Evolutionary conservation across 2,888 invertebrate species (phyloP).

Genomic region (Eupsilia transversa): DNA sequence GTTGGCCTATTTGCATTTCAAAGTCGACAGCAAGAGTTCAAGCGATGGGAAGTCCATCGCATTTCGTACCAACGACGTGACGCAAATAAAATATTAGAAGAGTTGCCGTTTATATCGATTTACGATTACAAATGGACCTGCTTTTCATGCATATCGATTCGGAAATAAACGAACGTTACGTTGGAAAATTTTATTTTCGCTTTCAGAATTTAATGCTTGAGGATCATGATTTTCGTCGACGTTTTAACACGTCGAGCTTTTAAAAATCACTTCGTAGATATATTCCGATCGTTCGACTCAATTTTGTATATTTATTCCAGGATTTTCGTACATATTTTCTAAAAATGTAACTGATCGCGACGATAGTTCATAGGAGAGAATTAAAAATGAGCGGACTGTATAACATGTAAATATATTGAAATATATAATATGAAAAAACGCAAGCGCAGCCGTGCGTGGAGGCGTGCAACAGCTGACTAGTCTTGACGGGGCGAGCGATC

Average conservation of each 20-base stretch:
- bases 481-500: no score
- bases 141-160: conserved; percentile 36
- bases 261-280: background rate
- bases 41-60: background rate
- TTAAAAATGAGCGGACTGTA: no score
- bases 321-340: background rate
- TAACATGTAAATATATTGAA: no score
- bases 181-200: conserved; percentile 7
- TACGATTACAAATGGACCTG: conserved; percentile 27
- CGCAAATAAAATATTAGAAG: conserved; percentile 25
- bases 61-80: conserved; percentile 34
- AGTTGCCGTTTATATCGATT: conserved; percentile 35
- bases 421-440: no score
- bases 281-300: background rate
- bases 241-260: background rate
- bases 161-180: background rate
- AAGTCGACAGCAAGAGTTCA: background rate
- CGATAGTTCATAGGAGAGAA: no score
- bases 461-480: no score
- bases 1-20: conserved; percentile 9
- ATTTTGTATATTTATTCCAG: background rate
- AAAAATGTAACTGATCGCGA: no score
- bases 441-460: no score
- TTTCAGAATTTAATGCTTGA: background rate
- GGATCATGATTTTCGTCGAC: background rate